Conservation (phyloP, 1,140 invertebrate genomes). For the Aphis craccivora region DNA sequence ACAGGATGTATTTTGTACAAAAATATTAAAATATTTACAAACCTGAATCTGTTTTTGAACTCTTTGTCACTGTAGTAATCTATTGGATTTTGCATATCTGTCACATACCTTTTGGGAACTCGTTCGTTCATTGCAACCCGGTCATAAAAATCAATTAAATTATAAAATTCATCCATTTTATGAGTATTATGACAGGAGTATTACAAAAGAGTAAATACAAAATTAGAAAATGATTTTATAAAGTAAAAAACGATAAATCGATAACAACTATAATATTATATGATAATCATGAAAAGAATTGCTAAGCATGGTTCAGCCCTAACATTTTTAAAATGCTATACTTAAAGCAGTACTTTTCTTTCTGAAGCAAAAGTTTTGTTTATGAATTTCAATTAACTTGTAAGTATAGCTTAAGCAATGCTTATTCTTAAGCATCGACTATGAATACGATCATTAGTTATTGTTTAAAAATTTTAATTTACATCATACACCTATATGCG, state of each 20-base stretch:
- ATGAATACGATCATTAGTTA: background rate
- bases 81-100: constrained; percentile 27
- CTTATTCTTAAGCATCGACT: background rate
- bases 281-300: background rate
- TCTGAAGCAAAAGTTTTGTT: too few species aligned
- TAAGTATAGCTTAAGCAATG: background rate
- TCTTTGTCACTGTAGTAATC: background rate
- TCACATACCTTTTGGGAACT: background rate
- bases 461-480: too few species aligned
- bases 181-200: background rate
- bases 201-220: too few species aligned
- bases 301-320: background rate
- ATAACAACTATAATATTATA: background rate
- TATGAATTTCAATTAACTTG: too few species aligned
- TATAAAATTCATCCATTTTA: constrained; percentile 15
- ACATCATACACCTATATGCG: too few species aligned
- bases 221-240: background rate
- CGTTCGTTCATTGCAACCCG: background rate
- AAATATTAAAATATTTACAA: constrained; percentile 19
- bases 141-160: constrained; percentile 33
- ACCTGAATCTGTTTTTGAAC: constrained; percentile 11
- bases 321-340: too few species aligned
- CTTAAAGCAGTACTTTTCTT: too few species aligned
- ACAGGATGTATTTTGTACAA: too few species aligned
- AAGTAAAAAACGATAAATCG: background rate